phyloP scores from a whole-genome alignment of 2,113 vertebrate species.

The Jacana jacana region DNA sequence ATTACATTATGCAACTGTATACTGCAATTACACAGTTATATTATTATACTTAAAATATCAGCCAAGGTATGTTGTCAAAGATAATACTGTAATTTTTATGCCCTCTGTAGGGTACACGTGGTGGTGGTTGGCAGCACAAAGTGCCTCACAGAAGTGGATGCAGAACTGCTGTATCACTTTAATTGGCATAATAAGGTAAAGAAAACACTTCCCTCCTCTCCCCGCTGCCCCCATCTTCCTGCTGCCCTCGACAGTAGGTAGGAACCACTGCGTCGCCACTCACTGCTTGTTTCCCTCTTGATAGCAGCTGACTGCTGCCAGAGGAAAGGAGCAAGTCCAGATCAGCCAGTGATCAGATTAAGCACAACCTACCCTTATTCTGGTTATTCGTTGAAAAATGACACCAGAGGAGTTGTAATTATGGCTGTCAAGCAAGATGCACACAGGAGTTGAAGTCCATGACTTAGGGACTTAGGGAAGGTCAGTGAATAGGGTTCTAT shows the following conservation, averaged over 20 bases:
- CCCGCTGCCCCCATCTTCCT: neutral
- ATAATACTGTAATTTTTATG: neutral
- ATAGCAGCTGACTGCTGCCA: fast-evolving
- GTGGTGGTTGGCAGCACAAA: neutral
- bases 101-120: neutral
- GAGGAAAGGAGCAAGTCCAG: neutral
- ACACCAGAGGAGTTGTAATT: neutral
- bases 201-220: neutral
- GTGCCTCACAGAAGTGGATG: neutral
- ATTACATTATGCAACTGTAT: neutral
- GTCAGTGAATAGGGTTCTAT: neutral
- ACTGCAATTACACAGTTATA: too few relatives aligned
- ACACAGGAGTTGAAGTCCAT: neutral
- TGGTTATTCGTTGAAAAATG: neutral
- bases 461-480: neutral
- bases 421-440: neutral
- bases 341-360: neutral
- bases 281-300: neutral
- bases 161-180: neutral
- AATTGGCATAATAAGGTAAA: neutral
- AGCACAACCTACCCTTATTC: fast-evolving
- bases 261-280: neutral
- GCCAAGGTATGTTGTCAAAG: neutral
- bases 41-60: neutral
- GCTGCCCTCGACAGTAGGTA: neutral